phyloP scores from a whole-genome alignment of 2,113 vertebrate genomes.

The Theropithecus gelada region DNA sequence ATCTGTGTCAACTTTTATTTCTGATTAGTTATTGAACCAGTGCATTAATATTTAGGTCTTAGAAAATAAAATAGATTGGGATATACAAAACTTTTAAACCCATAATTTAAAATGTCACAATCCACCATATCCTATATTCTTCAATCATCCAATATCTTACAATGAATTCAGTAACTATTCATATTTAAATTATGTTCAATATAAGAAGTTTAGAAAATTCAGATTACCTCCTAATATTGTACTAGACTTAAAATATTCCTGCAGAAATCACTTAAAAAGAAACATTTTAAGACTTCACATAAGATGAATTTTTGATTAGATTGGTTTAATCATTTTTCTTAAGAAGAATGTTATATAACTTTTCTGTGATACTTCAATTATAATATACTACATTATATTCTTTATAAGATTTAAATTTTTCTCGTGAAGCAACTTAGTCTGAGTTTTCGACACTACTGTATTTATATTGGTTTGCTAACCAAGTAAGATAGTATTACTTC shows the following conservation, averaged over 20 bases:
- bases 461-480: background rate
- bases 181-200: background rate
- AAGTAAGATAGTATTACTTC: background rate
- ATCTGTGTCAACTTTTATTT: background rate
- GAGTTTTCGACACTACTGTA: background rate
- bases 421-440: background rate
- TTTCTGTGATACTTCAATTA: background rate
- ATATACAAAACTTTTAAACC: background rate
- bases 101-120: background rate
- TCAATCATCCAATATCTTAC: background rate
- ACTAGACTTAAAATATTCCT: background rate
- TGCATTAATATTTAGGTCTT: background rate
- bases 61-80: background rate
- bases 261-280: background rate
- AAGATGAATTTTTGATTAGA: background rate
- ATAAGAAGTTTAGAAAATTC: background rate
- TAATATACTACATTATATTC: background rate
- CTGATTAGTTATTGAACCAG: background rate
- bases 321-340: background rate
- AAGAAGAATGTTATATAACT: background rate
- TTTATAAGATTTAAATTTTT: background rate
- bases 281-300: background rate
- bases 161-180: background rate
- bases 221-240: background rate
- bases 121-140: background rate